A percentile compares a stretch with the other conserved stretches of the same genome.
These are phyloP conservation scores for Mantis religiosa DNA, from an alignment of 2,888 invertebrate genomes.

Conservation along the genomic window DNA sequence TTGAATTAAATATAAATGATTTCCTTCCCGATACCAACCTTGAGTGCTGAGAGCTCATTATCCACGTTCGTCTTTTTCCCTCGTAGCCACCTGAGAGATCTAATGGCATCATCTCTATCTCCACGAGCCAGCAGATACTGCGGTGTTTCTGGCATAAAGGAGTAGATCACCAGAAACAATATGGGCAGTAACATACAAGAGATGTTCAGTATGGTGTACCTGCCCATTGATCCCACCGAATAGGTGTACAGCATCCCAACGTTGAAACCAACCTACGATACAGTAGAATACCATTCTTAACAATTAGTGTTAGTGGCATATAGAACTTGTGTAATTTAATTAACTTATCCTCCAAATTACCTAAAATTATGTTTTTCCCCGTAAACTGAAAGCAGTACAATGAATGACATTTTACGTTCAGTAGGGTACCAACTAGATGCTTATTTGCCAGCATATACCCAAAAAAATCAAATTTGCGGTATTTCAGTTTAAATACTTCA, in stretches of 20 bases:
- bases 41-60: conserved; percentile 59
- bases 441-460: no score
- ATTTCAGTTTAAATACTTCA: no score
- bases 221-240: conserved; percentile 64
- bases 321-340: no score
- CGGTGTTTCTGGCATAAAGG: conserved; percentile 80
- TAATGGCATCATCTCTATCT: conserved; percentile 56
- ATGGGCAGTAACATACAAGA: conserved; percentile 60
- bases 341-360: no score
- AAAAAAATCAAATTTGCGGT: no score
- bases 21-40: conserved; percentile 39
- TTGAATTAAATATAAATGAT: no score
- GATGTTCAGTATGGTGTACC: conserved; percentile 58
- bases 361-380: no score
- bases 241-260: conserved; percentile 69
- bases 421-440: no score
- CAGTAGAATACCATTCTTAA: not conserved
- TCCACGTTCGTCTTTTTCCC: conserved; percentile 59
- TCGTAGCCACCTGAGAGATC: conserved; percentile 62
- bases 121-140: conserved; percentile 60
- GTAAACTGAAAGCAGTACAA: no score
- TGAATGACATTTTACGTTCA: no score
- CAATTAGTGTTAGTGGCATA: no score
- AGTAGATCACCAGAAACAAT: conserved; percentile 56
- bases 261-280: conserved; percentile 52